phyloP scores from a whole-genome alignment of 2,888 invertebrate genomes.

The Chydorus sphaericus region DNA sequence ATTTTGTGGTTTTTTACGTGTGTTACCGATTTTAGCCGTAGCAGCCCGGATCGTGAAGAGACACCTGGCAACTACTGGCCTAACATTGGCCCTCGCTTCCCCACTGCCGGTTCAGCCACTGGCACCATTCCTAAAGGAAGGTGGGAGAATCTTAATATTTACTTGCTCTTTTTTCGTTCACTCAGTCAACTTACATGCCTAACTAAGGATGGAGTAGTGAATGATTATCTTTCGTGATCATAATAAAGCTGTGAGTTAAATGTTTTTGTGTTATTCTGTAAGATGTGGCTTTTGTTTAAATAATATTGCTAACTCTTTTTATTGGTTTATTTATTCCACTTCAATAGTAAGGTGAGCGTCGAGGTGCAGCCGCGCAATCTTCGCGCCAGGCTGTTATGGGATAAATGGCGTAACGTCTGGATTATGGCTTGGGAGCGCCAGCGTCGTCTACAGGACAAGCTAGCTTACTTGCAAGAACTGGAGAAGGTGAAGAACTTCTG shows the following conservation, averaged over 20 bases:
- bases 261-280: neutral
- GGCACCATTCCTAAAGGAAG: slow-evolving; percentile 49
- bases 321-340: no score
- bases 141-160: no score
- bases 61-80: slow-evolving; percentile 66
- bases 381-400: slow-evolving; percentile 80
- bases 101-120: neutral
- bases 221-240: neutral
- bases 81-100: slow-evolving; percentile 76
- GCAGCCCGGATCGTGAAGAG: slow-evolving; percentile 68
- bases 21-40: slow-evolving; percentile 48
- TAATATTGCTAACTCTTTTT: neutral
- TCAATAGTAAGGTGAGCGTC: neutral
- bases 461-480: slow-evolving; percentile 78
- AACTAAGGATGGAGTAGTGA: neutral
- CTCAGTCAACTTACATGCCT: neutral
- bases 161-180: neutral
- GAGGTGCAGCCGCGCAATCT: slow-evolving; percentile 25
- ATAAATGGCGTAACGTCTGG: slow-evolving; percentile 97
- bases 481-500: slow-evolving; percentile 96
- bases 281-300: neutral
- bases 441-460: slow-evolving; percentile 79
- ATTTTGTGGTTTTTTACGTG: slow-evolving; percentile 7
- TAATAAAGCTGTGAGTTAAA: neutral
- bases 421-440: slow-evolving; percentile 93